A percentile compares a stretch with the other conserved stretches of the same genome.
phyloP scores from a whole-genome alignment of 2,113 vertebrate species.

The Edolisoma coerulescens region DNA sequence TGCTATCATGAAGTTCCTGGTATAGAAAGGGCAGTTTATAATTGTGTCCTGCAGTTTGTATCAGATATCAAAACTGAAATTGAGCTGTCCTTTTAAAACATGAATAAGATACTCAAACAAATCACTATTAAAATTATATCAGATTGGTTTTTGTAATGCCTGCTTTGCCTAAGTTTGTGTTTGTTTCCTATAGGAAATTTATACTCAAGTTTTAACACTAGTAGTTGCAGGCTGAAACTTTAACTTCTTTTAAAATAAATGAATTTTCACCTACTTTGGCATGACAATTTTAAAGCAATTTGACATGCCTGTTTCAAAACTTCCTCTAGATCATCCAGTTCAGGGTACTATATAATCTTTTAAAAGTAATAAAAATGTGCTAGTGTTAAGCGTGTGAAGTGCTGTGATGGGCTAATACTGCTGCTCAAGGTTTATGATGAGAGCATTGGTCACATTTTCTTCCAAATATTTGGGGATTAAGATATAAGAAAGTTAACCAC shows the following conservation, averaged over 20 bases:
- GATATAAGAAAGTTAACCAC: not conserved
- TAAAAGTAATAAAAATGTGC: not conserved
- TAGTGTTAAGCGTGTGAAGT: not conserved
- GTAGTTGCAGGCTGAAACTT: not conserved
- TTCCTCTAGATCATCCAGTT: not conserved
- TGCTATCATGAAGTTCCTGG: not conserved
- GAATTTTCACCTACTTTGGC: not conserved
- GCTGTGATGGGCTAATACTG: not conserved
- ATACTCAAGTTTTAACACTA: not conserved
- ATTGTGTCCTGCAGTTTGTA: not conserved
- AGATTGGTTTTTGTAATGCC: not conserved
- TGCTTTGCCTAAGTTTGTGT: not conserved
- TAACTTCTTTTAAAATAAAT: not conserved
- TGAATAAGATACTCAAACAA: not conserved
- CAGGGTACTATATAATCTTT: not conserved
- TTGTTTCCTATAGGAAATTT: not conserved
- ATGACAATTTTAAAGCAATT: not conserved
- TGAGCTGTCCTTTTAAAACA: not conserved
- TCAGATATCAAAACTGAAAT: not conserved
- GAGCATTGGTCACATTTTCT: not conserved
- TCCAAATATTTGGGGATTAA: not conserved
- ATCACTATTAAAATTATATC: not conserved
- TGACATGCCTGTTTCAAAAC: not conserved
- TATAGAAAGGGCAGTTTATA: not conserved
- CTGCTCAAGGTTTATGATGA: not conserved